Base-by-base conservation (phyloP, 2,113 vertebrate genomes). In the Plotosus lineatus region DNA sequence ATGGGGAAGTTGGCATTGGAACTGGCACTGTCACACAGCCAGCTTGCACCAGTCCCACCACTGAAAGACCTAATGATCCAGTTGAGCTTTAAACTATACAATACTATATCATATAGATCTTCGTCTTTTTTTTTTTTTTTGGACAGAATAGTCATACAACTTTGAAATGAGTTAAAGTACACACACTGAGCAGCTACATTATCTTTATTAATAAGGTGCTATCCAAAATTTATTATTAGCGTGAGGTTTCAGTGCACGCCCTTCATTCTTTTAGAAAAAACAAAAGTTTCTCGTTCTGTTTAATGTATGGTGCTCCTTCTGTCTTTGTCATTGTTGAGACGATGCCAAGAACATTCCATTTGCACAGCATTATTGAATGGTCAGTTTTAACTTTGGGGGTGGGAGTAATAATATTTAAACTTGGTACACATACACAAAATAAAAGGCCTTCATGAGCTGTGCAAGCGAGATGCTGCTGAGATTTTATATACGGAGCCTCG, bases 331-430 rank as follows among this genome's bases (percentile, higher is more conserved):
- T 91, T 91, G 91, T 91, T 94, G 92, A 93, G 88, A 81, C 82
- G 17, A 75, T 10, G 91, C 91, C 90, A 92, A 93, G 91, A 93
- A 93, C 92, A 93, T 93, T 93, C 93, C 89, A 88, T 92, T 91
- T 92, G 91, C 90, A 88, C 87, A 88, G 88, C 40, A 69, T 86
- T 88, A 89, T 90, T 90, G 90, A 92, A 92, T 89, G 90, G 90
- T 91, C 89, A 90, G 84, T 90, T 90, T 90, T 91, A 88, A 12
- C 40, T 26, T 44, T 26, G 65, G 23, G 65, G 11, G 38, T 88
- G 85, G 87, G 83, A 78, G 82, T 90, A 15, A 42, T 66, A 66
- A 66, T n/a, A 44, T 21, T n/a, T 68, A 26, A 68, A 44, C 4
- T 44, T 15, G 26, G 65, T 42, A 68, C 38, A 68, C 38, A 68